Percentiles rank a stretch among this genome's conserved stretches.
These are phyloP conservation scores for Lipotes vexillifer DNA, from an alignment of 2,113 vertebrate species.

Conservation along the genomic window DNA sequence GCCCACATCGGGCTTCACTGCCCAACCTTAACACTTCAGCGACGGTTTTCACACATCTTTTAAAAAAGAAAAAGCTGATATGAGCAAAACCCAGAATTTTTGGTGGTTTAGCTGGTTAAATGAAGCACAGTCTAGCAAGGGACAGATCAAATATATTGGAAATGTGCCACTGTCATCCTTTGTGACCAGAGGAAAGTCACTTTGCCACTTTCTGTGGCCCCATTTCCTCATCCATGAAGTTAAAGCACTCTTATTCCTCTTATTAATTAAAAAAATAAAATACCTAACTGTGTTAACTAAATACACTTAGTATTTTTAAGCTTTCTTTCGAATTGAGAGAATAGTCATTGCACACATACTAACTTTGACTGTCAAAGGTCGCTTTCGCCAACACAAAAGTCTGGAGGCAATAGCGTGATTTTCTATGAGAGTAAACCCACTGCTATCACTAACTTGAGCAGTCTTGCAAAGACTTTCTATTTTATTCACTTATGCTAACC, in stretches of 20 bases:
- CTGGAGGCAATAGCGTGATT: neutral
- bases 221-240: neutral
- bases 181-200: conserved; percentile 5
- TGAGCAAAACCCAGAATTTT: neutral
- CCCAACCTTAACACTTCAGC: conserved; percentile 31
- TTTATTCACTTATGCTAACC: neutral
- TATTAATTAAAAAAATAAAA: neutral
- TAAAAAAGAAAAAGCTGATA: neutral
- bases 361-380: neutral
- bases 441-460: neutral
- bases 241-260: neutral
- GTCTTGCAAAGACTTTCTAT: neutral
- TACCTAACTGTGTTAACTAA: neutral
- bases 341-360: neutral
- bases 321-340: neutral
- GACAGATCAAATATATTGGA: neutral
- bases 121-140: neutral
- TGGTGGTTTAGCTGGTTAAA: conserved; percentile 6
- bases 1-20: conserved; percentile 38
- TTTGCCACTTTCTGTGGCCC: neutral
- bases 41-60: neutral
- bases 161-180: conserved; percentile 9
- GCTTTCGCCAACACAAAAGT: neutral
- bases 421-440: neutral
- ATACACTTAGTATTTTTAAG: neutral